A percentile compares a stretch with the other conserved stretches of the same genome.
Conservation (phyloP, 2,888 invertebrate genomes). For the Parapristionchus giblindavisi region DNA sequence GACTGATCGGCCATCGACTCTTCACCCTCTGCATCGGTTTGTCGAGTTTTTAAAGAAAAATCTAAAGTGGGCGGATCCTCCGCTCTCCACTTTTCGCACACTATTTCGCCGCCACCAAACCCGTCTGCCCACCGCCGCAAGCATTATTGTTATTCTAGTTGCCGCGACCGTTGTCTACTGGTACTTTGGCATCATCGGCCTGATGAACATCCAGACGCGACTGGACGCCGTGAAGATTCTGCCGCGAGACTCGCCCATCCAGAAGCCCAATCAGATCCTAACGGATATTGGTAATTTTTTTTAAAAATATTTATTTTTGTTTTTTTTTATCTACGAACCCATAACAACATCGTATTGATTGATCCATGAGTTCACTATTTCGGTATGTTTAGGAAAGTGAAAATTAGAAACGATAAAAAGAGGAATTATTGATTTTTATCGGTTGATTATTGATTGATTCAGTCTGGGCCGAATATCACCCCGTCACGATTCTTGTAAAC, state of each 20-base stretch:
- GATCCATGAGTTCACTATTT: too few relatives aligned
- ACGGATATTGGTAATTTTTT: slow-evolving; percentile 52
- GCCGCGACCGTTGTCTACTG: slow-evolving; percentile 55
- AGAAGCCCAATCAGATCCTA: slow-evolving; percentile 60
- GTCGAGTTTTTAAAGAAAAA: too few relatives aligned
- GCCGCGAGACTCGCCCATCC: slow-evolving; percentile 65
- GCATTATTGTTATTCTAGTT: slow-evolving; percentile 36
- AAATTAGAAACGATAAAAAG: neutral
- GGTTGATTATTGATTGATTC: too few relatives aligned
- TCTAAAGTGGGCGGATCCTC: too few relatives aligned
- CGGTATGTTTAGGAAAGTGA: too few relatives aligned
- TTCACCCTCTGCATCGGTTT: slow-evolving; percentile 48
- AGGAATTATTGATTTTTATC: too few relatives aligned
- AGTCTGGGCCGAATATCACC: slow-evolving; percentile 68
- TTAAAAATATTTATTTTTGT: neutral
- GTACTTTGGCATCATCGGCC: slow-evolving; percentile 48
- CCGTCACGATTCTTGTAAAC: slow-evolving; percentile 66
- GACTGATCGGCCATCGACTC: slow-evolving; percentile 51
- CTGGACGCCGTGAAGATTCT: slow-evolving; percentile 67
- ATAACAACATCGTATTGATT: too few relatives aligned
- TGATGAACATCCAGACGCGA: slow-evolving; percentile 48
- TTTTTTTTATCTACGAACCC: too few relatives aligned
- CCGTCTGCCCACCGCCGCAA: too few relatives aligned
- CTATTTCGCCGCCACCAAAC: too few relatives aligned
- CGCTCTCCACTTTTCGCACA: too few relatives aligned